Conservation (phyloP, 2,888 invertebrate genomes). For the Hemistola chrysoprasaria region DNA sequence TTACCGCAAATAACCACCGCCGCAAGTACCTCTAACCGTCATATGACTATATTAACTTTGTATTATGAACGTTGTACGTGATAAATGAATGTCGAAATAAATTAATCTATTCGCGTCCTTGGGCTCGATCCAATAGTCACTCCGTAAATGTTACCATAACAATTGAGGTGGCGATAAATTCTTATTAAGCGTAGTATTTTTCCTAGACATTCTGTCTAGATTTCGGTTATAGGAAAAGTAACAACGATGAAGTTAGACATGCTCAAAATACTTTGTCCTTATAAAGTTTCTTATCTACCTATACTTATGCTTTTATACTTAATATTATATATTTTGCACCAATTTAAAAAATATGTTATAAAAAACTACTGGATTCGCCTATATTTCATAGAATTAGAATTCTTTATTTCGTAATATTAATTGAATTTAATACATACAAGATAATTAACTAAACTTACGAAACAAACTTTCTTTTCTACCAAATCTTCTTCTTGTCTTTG, state of each 20-base stretch:
- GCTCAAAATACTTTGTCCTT: slow-evolving; percentile 6
- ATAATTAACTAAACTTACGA: too few species aligned
- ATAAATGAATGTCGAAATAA: slow-evolving; percentile 32
- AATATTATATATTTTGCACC: too few species aligned
- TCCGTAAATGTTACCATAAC: slow-evolving; percentile 20
- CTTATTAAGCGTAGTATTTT: slow-evolving; percentile 9
- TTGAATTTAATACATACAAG: too few species aligned
- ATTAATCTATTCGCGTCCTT: slow-evolving; percentile 33
- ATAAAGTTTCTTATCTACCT: too few species aligned
- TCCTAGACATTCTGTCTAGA: slow-evolving; percentile 1
- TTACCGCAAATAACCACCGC: slow-evolving; percentile 30
- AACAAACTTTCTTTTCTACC: too few species aligned
- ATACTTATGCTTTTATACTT: too few species aligned
- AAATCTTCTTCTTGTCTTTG: too few species aligned
- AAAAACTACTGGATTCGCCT: too few species aligned
- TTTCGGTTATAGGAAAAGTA: slow-evolving; percentile 4
- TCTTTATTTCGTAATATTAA: too few species aligned
- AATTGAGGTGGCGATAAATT: slow-evolving; percentile 17
- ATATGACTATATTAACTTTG: slow-evolving; percentile 29
- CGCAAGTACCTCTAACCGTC: slow-evolving; percentile 28
- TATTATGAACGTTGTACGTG: slow-evolving; percentile 28
- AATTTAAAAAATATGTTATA: too few species aligned
- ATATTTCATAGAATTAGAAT: too few species aligned
- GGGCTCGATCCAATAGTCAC: slow-evolving; percentile 29
- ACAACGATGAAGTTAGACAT: slow-evolving; percentile 3